Conservation (phyloP, 2,113 vertebrate genomes). For the Cephalopholis sonnerati region DNA sequence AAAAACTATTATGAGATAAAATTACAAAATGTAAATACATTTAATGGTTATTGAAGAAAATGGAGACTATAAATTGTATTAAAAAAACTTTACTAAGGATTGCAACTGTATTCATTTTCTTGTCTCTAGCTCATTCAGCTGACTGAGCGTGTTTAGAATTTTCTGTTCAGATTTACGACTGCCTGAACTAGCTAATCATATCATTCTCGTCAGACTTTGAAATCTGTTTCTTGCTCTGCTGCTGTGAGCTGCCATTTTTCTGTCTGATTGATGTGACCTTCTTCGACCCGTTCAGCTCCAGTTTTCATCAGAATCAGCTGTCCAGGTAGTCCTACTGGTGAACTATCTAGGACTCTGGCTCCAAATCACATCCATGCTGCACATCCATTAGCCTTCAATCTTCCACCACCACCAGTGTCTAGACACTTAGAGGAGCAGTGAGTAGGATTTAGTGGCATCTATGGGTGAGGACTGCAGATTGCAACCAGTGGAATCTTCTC, state of each 20-base stretch:
- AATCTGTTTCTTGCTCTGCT: background rate
- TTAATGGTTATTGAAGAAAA: background rate
- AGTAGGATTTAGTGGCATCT: too few relatives aligned
- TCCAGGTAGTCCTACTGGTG: background rate
- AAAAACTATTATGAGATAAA: too few relatives aligned
- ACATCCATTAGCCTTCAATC: background rate
- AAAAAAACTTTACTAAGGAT: background rate
- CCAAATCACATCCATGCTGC: background rate
- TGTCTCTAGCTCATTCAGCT: background rate
- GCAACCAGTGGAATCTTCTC: too few relatives aligned
- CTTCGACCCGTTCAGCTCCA: background rate
- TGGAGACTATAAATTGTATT: background rate
- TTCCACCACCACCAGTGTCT: background rate
- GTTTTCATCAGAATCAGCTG: background rate
- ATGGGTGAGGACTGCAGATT: too few relatives aligned
- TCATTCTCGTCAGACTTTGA: background rate
- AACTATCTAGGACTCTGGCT: background rate
- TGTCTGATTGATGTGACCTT: background rate
- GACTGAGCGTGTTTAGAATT: background rate
- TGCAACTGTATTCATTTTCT: background rate
- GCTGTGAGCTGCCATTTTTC: conserved; percentile 18
- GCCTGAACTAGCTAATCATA: background rate
- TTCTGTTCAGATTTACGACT: background rate
- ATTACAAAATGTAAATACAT: too few relatives aligned
- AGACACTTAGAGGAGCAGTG: background rate